Conservation (phyloP, 2,888 invertebrate genomes). For the Amphipyra tragopoginis region DNA sequence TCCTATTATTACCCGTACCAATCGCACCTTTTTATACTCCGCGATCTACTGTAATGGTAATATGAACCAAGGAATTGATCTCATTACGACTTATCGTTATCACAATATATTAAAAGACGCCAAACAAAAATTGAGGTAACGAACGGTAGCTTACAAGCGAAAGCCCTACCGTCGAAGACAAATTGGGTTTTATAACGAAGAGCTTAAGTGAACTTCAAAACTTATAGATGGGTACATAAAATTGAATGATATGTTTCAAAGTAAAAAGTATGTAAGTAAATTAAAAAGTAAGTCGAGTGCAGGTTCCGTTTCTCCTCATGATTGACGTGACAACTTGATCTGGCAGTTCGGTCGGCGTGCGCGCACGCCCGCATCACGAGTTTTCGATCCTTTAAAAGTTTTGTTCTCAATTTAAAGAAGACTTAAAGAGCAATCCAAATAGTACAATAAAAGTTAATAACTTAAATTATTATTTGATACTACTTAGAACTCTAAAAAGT, state of each 20-base stretch:
- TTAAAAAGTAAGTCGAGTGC: slow-evolving; percentile 67
- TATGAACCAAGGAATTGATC: background rate
- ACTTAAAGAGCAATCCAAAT: slow-evolving; percentile 4
- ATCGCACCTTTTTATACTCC: no score
- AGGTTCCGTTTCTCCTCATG: slow-evolving; percentile 75
- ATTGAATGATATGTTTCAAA: slow-evolving; percentile 47
- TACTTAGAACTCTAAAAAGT: background rate
- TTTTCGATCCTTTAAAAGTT: slow-evolving; percentile 25
- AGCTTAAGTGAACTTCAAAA: slow-evolving; percentile 35
- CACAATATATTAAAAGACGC: slow-evolving; percentile 17
- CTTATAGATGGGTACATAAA: slow-evolving; percentile 38
- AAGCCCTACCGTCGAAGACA: slow-evolving; percentile 24
- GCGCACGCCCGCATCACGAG: slow-evolving; percentile 11
- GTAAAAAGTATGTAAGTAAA: slow-evolving; percentile 63
- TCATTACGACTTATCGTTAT: slow-evolving; percentile 15
- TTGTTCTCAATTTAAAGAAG: slow-evolving; percentile 5
- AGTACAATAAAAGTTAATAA: background rate
- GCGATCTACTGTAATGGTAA: background rate
- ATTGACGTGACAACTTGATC: slow-evolving; percentile 80
- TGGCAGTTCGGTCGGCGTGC: slow-evolving; percentile 28
- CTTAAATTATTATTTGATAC: background rate
- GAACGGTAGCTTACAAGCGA: slow-evolving; percentile 28
- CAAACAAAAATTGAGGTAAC: slow-evolving; percentile 13
- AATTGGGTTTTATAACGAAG: slow-evolving; percentile 30
- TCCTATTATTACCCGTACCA: no score